Evolutionary conservation across 2,888 invertebrate genomes (phyloP), one percentile per base, ranked within the genome.

Genomic region (Scaptomyza parva): DNA sequence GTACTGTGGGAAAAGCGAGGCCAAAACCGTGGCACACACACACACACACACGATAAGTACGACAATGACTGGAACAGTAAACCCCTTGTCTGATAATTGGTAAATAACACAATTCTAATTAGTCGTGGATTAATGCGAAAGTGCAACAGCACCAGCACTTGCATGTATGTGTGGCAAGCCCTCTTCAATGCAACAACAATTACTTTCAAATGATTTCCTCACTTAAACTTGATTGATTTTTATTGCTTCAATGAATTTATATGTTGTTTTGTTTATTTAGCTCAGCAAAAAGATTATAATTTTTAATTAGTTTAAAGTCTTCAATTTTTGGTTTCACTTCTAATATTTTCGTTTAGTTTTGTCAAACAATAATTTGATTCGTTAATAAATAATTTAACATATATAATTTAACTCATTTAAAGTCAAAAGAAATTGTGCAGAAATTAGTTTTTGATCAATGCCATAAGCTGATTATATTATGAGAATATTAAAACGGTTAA

Each of bases 41-140:
- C 22, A 20, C 20, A 40, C 30, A 30, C 30, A 30, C n/a, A 22
- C 59, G 20, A 28, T 26, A 24, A 40, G 54, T 20, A 20, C 11
- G 17, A 28, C 24, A 22, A 14, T 30, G 43, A 47, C 39, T 24
- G 22, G 12, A 57, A 40, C 20, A 44, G 44, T 43, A 20, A 55
- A 30, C 39, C 51, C 54, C 51, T 57, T 61, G 58, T 51, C 61
- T 67, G 74, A 61, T 80, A 81, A 86, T 84, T 84, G 55, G 18
- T 53, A 51, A 62, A 58, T 63, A 53, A 66, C 63, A 65, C 65
- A 58, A 62, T 67, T 58, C 63, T 70, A 84, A 81, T 81, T 86
- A 84, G 81, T 53, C 28, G 44, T 57, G 74, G 62, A 68, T 79
- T 67, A 75, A 78, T 79, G 58, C 45, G 37, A 28, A 59, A 33